Base-by-base conservation (phyloP, 2,797 vertebrate genomes). In the Catostomus latipinnis region DNA sequence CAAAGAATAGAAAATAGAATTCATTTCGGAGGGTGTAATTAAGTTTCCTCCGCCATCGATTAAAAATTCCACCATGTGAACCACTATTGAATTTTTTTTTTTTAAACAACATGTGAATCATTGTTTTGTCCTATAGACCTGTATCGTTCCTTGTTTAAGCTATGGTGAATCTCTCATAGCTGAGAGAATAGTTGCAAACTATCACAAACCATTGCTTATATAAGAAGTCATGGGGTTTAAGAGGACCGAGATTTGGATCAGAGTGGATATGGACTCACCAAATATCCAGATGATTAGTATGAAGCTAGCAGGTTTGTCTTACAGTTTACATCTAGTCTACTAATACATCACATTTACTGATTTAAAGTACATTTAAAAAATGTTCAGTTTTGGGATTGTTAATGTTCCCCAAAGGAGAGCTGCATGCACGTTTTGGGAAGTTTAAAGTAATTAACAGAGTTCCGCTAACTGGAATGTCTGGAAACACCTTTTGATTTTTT, bases 401-500 rank as follows among this genome's bases (percentile, higher is more conserved):
- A n/a, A 48, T 12, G 12, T 6, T 52, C 49, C 43, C 48, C 6
- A 43, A 22, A 50, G 12, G 16, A 49, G 62, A 18, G 3, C 8
- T 18, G 58, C 6, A 65, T 81, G 58, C 6, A 65, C 77, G 61
- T 80, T 73, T 71, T 54, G 54, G 66, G 63, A 73, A 70, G 71
- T 67, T 46, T 6, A 63, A 45, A 46, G 74, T 69, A 60, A 63
- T 80, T 68, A 48, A 9, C 45, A 9, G 7, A 66, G 65, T 49
- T 54, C 48, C 4, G 6, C 11, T 22, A 52, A 13, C 48, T 56
- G 58, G 57, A 82, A 86, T 71, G 52, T 49, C 9, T 69, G 70
- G 86, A 85, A 84, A 84, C 84, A 70, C 50, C 71, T 83, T 84
- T 82, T 45, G 9, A 79, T 86, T 88, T 89, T 34, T 34, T 34